Evolutionary conservation across 2,888 invertebrate genomes (phyloP).

Genomic region (Luperina nickerlii): DNA sequence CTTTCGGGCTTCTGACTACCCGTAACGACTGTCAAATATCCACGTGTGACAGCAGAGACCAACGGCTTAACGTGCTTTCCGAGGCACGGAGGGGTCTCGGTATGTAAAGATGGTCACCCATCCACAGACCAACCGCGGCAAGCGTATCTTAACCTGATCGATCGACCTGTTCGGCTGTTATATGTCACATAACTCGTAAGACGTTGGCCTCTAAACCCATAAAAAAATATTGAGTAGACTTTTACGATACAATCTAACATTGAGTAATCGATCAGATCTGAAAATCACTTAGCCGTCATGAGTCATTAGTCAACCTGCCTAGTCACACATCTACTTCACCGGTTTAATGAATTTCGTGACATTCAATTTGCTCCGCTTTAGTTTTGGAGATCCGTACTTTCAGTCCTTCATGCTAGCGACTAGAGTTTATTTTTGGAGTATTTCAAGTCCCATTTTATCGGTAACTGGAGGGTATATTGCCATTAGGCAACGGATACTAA

Average conservation of each 20-base stretch:
- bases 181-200: slow-evolving; percentile 39
- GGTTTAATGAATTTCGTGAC: slow-evolving; percentile 67
- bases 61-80: too few relatives aligned
- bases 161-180: too few relatives aligned
- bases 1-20: too few relatives aligned
- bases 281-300: slow-evolving; percentile 67
- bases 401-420: too few relatives aligned
- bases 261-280: slow-evolving; percentile 62
- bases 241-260: slow-evolving; percentile 58
- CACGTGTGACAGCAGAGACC: too few relatives aligned
- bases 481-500: neutral
- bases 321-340: slow-evolving; percentile 58
- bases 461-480: neutral
- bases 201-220: slow-evolving; percentile 30
- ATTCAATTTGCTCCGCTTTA: slow-evolving; percentile 59
- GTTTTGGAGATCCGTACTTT: slow-evolving; percentile 45
- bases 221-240: slow-evolving; percentile 48
- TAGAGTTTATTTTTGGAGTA: neutral
- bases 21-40: too few relatives aligned
- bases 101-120: too few relatives aligned
- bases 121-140: too few relatives aligned
- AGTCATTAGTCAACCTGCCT: slow-evolving; percentile 63
- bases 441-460: neutral
- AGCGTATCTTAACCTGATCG: too few relatives aligned
- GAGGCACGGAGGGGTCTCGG: too few relatives aligned